Conservation (phyloP, 2,797 vertebrate species). For the Semotilus atromaculatus region DNA sequence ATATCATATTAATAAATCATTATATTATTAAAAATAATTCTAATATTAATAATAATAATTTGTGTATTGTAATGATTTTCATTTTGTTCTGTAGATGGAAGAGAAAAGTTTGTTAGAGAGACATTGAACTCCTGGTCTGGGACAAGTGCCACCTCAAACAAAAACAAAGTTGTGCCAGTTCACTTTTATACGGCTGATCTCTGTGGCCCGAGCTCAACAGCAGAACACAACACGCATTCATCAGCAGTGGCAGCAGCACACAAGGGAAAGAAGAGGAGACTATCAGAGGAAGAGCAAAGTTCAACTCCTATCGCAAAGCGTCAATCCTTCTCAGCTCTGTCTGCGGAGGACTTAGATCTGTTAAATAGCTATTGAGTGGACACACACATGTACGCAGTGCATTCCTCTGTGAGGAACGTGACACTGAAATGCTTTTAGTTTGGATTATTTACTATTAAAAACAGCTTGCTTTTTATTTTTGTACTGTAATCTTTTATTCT, state of each 20-base stretch:
- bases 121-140: slow-evolving; percentile 63
- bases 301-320: slow-evolving; percentile 75
- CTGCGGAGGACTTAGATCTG: slow-evolving; percentile 86
- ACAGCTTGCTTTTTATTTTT: not conserved
- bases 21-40: not conserved
- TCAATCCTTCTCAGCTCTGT: slow-evolving; percentile 73
- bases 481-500: not conserved
- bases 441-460: slow-evolving; percentile 11
- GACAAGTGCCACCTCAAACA: slow-evolving; percentile 38
- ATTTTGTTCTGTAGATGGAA: slow-evolving; percentile 79
- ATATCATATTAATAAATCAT: not conserved
- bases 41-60: not conserved
- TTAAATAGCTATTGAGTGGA: slow-evolving; percentile 88
- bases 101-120: slow-evolving; percentile 76
- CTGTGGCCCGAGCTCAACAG: slow-evolving; percentile 17
- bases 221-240: slow-evolving; percentile 33
- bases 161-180: slow-evolving; percentile 72
- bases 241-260: slow-evolving; percentile 57
- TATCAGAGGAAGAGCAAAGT: slow-evolving; percentile 32
- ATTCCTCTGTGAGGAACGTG: slow-evolving; percentile 16
- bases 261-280: slow-evolving; percentile 77
- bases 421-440: slow-evolving; percentile 12
- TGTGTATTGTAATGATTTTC: not conserved
- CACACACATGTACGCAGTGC: not conserved
- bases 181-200: slow-evolving; percentile 85